Evolutionary conservation across 2,113 vertebrate genomes (phyloP), one percentile per base, ranked within the genome.

Genomic region (Anarhynchus alexandrinus): DNA sequence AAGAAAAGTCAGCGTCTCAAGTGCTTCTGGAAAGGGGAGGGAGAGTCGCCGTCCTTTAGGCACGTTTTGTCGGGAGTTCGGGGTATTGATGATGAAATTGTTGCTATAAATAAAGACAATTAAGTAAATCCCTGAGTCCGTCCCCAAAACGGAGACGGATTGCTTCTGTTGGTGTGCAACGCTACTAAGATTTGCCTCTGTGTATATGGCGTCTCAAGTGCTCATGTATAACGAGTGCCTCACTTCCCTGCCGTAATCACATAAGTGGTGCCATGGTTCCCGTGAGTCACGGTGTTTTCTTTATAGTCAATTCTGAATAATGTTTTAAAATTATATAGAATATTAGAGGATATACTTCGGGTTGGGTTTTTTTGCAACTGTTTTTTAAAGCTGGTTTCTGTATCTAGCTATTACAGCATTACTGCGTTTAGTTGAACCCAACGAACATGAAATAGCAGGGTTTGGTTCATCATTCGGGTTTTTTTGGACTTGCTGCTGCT

Each of bases 51-150:
- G 23, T 64, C 59, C 55, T 42, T 43, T 54, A 47, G 55, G 66
- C 20, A 8, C 15, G 43, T 67, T 86, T 73, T 86, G 32, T 59
- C 2, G 5, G 62, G 62, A 82, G 49, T 18, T 94, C n/a, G 43
- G 64, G 27, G 32, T 66, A 72, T 88, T 79, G 52, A 26, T 57
- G 87, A 15, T 59, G 83, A 84, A 91, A 65, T 74, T 76, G 74
- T 80, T 74, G 61, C 70, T 76, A 34, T 71, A 80, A 83, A 86
- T 89, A 81, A 83, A 67, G 74, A 71, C 26, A 70, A 29, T 72
- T 62, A 79, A 77, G 82, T 47, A 65, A 82, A 82, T 90, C 20
- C 27, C 34, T 15, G 5, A 4, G 8, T 51, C 81, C 71, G 66
- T 82, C 82, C 57, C 78, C 52, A 58, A 77, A 93, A 82, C 51